Percentiles rank a stretch among this genome's conserved stretches.
Conservation (phyloP, 1,140 invertebrate genomes). For the Drosophila truncata region DNA sequence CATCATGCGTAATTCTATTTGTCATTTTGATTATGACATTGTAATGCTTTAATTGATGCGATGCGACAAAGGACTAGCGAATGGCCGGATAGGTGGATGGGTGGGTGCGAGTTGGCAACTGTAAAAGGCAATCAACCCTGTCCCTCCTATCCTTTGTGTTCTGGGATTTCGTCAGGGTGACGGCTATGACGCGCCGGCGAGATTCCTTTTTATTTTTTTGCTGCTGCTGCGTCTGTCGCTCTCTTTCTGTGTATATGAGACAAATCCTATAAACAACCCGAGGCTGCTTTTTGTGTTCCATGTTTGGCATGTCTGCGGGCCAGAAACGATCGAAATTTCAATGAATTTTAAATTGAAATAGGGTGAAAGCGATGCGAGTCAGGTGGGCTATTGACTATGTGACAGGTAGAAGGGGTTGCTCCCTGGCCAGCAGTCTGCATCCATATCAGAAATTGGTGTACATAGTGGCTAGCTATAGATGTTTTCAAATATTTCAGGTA, state of each 20-base stretch:
- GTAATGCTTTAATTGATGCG: constrained; percentile 85
- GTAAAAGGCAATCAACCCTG: constrained; percentile 79
- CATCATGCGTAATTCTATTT: constrained; percentile 85
- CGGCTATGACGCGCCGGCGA: constrained; percentile 62
- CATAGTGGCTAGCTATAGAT: background rate
- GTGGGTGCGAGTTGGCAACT: constrained; percentile 47
- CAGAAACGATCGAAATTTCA: constrained; percentile 65
- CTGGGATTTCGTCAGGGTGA: constrained; percentile 58
- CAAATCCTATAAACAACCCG: constrained; percentile 77
- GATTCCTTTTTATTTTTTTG: constrained; percentile 43
- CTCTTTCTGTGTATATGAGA: constrained; percentile 48
- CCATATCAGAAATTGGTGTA: background rate
- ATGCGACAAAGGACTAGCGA: constrained; percentile 63
- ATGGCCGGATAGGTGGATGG: background rate
- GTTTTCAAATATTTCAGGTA: background rate
- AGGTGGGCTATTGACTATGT: constrained; percentile 33
- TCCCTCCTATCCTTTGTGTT: constrained; percentile 24
- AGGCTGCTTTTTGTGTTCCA: constrained; percentile 52
- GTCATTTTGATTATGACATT: constrained; percentile 85
- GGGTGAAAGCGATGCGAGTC: constrained; percentile 21
- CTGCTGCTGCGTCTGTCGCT: constrained; percentile 13
- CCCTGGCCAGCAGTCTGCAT: background rate
- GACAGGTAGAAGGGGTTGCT: constrained; percentile 2
- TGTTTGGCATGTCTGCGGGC: constrained; percentile 55
- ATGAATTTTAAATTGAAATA: constrained; percentile 80